Base-by-base conservation (phyloP, 2,113 vertebrate species). In the Pygoscelis antarcticus region DNA sequence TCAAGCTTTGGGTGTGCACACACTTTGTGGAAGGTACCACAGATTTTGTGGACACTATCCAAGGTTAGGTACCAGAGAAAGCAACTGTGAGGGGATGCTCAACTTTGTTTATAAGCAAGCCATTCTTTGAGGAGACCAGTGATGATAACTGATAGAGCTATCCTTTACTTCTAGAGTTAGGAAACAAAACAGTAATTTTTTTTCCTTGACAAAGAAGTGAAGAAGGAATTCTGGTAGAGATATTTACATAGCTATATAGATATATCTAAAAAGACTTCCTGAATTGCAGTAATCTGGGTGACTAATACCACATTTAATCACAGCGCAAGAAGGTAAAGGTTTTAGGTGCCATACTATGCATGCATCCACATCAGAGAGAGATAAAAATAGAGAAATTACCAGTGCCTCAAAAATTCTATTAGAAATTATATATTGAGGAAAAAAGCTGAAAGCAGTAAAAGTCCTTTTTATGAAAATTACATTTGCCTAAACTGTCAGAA, bases 401-500 rank as follows among this genome's bases (percentile, higher is more conserved):
- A 64, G 21, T 65, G 32, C 13, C 44, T 92, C 30, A 38, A 70
- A 93, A 92, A 64, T 60, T 85, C 78, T 68, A 74, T 92, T 92
- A 89, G 40, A 92, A 87, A 82, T 74, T 52, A 69, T 38, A 78
- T 64, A 75, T 46, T n/a, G 38, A 86, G 49, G 29, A 69, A 93
- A 89, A 79, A 94, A 87, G 18, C 62, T 82, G 81, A 93, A 92
- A 87, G 69, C 40, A 58, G 44, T 93, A 77, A 40, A 95, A 82
- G 71, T 51, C 16, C 46, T 87, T 89, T 93, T 96, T 68, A 83
- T 75, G 68, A 96, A 94, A 93, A 96, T 93, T 92, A 51, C 69
- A 87, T 96, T 96, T 95, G 29, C 75, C 22, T 65, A 93, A 97
- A 76, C 57, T 90, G 88, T 87, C 86, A 92, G 54, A 95, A 95